Percentiles rank a stretch among this genome's conserved stretches.
These are phyloP conservation scores for Liopterus haemorrhoidalis DNA, from an alignment of 2,888 invertebrate genomes.

Conservation along the genomic window DNA sequence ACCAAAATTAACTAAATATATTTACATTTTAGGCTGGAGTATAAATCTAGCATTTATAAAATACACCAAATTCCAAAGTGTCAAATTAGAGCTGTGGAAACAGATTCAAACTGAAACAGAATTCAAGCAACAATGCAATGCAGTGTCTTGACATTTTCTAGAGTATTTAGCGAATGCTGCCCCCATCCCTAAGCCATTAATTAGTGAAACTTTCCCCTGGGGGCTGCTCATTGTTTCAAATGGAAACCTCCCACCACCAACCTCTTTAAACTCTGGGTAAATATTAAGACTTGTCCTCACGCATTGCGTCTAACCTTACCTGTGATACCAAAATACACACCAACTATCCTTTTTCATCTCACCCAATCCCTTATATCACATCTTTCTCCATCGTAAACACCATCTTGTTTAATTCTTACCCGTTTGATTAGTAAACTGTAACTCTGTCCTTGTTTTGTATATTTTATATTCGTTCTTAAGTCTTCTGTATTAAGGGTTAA, in stretches of 20 bases:
- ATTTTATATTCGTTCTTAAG: no score
- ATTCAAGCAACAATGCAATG: no score
- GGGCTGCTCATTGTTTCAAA: conserved; percentile 36
- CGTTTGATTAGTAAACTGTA: conserved; percentile 16
- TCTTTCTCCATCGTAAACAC: conserved; percentile 2
- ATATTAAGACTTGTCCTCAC: conserved; percentile 27
- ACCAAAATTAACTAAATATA: no score
- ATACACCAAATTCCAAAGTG: no score
- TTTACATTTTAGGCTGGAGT: no score
- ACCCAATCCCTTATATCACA: neutral
- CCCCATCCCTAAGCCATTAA: conserved; percentile 43
- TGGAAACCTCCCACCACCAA: neutral
- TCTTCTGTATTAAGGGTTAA: no score
- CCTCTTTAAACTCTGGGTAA: conserved; percentile 19
- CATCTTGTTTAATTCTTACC: conserved; percentile 4
- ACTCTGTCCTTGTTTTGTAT: conserved; percentile 11
- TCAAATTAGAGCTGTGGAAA: no score
- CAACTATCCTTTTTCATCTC: conserved; percentile 17
- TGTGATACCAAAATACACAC: conserved; percentile 31
- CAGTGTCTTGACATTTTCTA: conserved; percentile 21
- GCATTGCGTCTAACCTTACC: conserved; percentile 33
- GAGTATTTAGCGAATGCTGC: conserved; percentile 18
- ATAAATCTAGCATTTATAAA: no score
- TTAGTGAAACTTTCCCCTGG: conserved; percentile 47
- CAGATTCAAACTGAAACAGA: no score